These are phyloP conservation scores for Phaenicophaeus curvirostris DNA, from an alignment of 2,797 vertebrate genomes.

Conservation along the genomic window DNA sequence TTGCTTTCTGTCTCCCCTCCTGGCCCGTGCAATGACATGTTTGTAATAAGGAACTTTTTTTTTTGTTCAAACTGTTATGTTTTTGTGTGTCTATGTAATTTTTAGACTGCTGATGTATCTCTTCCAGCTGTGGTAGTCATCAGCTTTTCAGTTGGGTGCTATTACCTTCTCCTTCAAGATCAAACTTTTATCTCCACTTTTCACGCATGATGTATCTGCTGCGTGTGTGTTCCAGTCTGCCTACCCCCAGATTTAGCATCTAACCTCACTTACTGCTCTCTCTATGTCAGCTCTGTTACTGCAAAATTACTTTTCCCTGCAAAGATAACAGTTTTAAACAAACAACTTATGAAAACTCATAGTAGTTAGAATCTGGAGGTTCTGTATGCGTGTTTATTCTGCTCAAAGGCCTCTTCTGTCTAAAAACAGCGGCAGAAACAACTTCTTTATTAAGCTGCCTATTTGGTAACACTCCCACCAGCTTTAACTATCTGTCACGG, in stretches of 20 bases:
- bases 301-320: background rate
- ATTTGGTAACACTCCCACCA: background rate
- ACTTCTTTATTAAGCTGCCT: background rate
- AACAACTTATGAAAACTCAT: background rate
- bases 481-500: background rate
- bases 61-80: background rate
- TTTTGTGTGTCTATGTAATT: background rate
- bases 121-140: background rate
- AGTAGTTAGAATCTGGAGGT: background rate
- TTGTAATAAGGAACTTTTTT: background rate
- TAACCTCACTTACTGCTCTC: background rate
- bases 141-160: background rate
- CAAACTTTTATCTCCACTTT: background rate
- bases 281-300: background rate
- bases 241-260: background rate
- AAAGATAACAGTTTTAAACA: background rate
- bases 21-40: background rate
- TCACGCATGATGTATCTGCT: background rate
- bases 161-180: background rate
- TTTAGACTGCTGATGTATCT: background rate
- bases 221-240: rapidly evolving
- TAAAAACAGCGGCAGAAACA: background rate
- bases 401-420: background rate
- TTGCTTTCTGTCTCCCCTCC: background rate
- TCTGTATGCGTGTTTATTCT: rapidly evolving